Evolutionary conservation across 2,797 vertebrate genomes (phyloP), one percentile per base, ranked within the genome.

Genomic region (Gymnopithys bicolor): DNA sequence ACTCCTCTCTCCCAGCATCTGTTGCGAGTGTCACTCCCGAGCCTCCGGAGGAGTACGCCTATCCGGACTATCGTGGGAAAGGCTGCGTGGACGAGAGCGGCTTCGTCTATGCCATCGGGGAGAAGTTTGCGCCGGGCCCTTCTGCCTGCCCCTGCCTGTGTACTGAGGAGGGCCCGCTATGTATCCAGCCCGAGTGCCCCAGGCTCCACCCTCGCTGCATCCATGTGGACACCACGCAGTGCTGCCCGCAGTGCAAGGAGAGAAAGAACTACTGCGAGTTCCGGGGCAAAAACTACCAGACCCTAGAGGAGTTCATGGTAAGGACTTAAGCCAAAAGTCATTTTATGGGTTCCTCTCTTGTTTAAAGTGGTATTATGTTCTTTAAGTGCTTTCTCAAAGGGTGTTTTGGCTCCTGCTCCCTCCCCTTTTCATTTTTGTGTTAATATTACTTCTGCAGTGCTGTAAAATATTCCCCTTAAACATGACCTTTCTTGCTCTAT

Each of bases 51-150:
- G 99, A 99, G 96, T 99, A 99, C 15, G 98, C 98, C 25, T 99
- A 99, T 80, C 99, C 99, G 18, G 99, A 99, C 97, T 99, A 99
- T 97, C 98, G 99, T 13, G 99, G 99, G 12, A 99, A 99, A 78
- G 99, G 99, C 88, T 99, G 99, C 89, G 99, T 99, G 98, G 99
- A 99, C 11, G 99, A 99, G 97, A 99, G 98, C 14, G 99, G 99
- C 96, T 99, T 99, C 87, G 99, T 99, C 85, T 99, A 99, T 4
- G 99, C 99, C 71, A 99, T 99, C 16, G 99, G 99, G 1, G 99
- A 99, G 96, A 98, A 99, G 97, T 99, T 99, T 75, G 98, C 99
- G 5, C 99, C 99, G 2, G 99, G 99, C 58, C 99, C 99, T 5
- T 99, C 99, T 0, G 98, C 99, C 19, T 99, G 99, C 96, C 99